phyloP scores from a whole-genome alignment of 2,888 invertebrate species.

The Tipula lateralis region DNA sequence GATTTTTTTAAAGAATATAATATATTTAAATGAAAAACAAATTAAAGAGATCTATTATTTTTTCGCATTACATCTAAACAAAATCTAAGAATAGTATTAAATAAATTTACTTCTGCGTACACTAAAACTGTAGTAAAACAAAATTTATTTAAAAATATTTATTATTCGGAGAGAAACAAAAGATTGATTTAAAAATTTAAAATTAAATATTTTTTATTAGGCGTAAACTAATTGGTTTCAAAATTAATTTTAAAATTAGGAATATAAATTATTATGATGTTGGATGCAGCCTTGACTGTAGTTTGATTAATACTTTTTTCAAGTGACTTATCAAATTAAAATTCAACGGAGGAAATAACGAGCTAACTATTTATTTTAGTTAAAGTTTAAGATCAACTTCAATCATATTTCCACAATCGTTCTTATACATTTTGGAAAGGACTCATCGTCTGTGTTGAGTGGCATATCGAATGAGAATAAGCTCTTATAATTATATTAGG shows the following conservation, averaged over 20 bases:
- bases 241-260: background rate
- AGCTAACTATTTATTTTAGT: too few species aligned
- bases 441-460: too few species aligned
- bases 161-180: slow-evolving; percentile 11
- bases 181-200: slow-evolving; percentile 12
- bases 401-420: too few species aligned
- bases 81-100: background rate
- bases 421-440: too few species aligned
- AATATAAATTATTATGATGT: background rate
- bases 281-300: background rate
- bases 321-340: too few species aligned
- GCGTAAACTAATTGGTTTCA: background rate
- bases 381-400: too few species aligned
- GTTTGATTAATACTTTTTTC: background rate
- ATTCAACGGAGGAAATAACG: too few species aligned
- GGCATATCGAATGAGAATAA: too few species aligned
- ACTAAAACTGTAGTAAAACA: background rate
- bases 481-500: too few species aligned
- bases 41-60: slow-evolving; percentile 30
- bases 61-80: background rate
- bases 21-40: slow-evolving; percentile 37
- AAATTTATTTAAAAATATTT: background rate
- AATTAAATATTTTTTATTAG: background rate
- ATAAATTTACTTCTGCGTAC: background rate
- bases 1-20: background rate